These are phyloP conservation scores for Gastrophryne carolinensis DNA, from an alignment of 2,797 vertebrate species.

Conservation along the genomic window DNA sequence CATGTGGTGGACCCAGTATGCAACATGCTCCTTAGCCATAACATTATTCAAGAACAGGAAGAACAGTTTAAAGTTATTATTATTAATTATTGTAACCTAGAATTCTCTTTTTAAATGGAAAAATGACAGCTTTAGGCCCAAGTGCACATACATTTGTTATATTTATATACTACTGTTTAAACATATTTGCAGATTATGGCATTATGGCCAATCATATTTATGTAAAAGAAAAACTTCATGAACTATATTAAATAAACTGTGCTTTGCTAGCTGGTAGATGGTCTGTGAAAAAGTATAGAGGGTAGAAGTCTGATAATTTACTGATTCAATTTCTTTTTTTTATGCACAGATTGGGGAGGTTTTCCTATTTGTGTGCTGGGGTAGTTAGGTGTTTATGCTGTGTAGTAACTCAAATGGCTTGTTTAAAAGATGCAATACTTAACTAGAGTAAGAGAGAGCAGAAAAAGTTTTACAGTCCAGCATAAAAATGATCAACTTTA, in stretches of 20 bases:
- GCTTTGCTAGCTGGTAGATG: conserved; percentile 18
- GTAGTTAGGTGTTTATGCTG: conserved; percentile 24
- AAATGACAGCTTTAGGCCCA: too few relatives aligned
- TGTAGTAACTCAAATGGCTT: conserved; percentile 16
- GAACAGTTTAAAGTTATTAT: too few relatives aligned
- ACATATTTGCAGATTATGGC: not conserved
- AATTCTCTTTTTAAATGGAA: too few relatives aligned
- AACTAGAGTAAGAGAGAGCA: not conserved
- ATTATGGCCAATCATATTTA: not conserved
- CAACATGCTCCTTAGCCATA: too few relatives aligned
- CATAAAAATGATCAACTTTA: not conserved
- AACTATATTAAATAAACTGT: conserved; percentile 13
- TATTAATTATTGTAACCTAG: too few relatives aligned
- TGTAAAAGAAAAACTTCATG: not conserved
- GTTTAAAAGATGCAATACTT: conserved; percentile 16
- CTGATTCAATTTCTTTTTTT: conserved; percentile 48
- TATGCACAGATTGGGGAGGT: conserved; percentile 35
- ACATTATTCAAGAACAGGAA: too few relatives aligned
- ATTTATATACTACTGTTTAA: too few relatives aligned
- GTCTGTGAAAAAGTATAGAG: conserved; percentile 31
- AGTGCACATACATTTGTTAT: too few relatives aligned
- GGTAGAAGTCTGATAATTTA: conserved; percentile 44
- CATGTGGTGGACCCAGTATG: too few relatives aligned
- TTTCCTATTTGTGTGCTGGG: conserved; percentile 16
- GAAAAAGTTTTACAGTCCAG: conserved; percentile 20